A percentile compares a stretch with the other conserved stretches of the same genome.
Conservation (phyloP, 1,140 invertebrate species). For the Marisa cornuarietis region DNA sequence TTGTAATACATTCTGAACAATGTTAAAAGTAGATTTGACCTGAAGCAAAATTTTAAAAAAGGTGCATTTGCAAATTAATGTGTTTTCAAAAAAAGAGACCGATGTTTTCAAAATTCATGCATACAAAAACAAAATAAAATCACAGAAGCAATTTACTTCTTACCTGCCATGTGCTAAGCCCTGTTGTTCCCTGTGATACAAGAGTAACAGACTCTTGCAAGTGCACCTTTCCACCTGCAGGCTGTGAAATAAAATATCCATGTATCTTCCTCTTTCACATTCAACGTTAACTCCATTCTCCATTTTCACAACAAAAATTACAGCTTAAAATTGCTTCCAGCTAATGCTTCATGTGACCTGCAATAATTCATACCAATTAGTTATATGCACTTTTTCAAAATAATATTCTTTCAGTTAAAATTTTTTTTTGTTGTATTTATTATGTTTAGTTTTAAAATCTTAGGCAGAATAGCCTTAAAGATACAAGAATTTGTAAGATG, state of each 20-base stretch:
- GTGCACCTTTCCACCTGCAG: conserved; percentile 44
- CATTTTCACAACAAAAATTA: not conserved
- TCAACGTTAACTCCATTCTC: no score
- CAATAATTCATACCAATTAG: not conserved
- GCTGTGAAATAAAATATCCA: conserved; percentile 36
- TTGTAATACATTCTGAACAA: no score
- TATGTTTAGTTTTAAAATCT: no score
- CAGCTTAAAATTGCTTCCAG: not conserved
- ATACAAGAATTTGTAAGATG: no score
- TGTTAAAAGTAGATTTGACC: no score
- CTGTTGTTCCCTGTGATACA: conserved; percentile 60
- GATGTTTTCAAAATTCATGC: conserved; percentile 4
- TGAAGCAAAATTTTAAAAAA: no score
- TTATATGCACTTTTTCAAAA: not conserved
- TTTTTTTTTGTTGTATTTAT: no score
- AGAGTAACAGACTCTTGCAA: conserved; percentile 59
- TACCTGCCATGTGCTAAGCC: conserved; percentile 62
- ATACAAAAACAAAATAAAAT: not conserved
- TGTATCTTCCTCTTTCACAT: no score
- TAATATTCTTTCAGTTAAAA: no score
- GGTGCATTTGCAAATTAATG: no score
- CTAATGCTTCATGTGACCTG: no score
- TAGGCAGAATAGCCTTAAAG: no score
- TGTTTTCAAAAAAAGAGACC: not conserved
- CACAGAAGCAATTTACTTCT: conserved; percentile 3